phyloP scores from a whole-genome alignment of 1,140 invertebrate species.

The Colletes latitarsis region DNA sequence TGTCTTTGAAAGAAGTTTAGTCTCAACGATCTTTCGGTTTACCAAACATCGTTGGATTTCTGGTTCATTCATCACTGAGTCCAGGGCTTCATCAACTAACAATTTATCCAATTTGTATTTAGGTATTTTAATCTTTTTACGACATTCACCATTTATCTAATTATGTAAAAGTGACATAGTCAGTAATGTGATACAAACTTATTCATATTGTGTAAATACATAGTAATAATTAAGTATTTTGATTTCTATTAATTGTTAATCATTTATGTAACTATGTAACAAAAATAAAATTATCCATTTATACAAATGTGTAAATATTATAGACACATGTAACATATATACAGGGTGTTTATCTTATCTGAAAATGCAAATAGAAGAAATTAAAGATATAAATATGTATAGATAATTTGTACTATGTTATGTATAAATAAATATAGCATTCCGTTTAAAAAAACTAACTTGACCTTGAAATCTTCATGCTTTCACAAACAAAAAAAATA shows the following conservation, averaged over 20 bases:
- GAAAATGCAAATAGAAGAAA: no score
- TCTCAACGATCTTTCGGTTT: constrained; percentile 51
- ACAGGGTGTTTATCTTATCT: no score
- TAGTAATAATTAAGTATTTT: not conserved
- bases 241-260: not conserved
- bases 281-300: no score
- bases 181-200: constrained; percentile 41
- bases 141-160: constrained; percentile 83
- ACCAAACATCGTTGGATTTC: constrained; percentile 56
- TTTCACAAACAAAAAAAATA: no score
- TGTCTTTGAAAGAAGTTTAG: constrained; percentile 59
- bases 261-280: not conserved
- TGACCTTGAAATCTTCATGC: no score
- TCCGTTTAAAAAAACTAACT: no score
- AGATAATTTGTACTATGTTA: no score
- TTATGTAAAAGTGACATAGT: constrained; percentile 11
- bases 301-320: no score
- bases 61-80: constrained; percentile 79
- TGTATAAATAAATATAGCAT: no score
- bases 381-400: not conserved
- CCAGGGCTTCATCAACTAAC: constrained; percentile 81
- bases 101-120: constrained; percentile 81
- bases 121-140: constrained; percentile 80
- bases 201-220: not conserved
- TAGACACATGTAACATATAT: no score